Evolutionary conservation across 2,797 vertebrate species (phyloP), one percentile per base, ranked within the genome.

Genomic region (Sorex maritimensis): DNA sequence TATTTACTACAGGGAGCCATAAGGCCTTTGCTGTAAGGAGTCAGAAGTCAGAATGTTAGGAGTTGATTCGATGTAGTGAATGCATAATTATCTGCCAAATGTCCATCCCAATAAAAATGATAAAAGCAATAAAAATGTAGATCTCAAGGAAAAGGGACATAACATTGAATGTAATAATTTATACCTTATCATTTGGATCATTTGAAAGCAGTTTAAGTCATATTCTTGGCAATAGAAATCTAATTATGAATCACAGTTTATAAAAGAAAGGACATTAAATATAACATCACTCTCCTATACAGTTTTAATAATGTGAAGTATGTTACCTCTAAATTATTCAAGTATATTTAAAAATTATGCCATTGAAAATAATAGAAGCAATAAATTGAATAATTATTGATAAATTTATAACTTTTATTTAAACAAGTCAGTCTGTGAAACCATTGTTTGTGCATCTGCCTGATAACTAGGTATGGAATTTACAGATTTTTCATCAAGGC

Each of bases 311-410:
- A 34, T 86, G 23, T n/a, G 5, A 4, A 46, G 19, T 83, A 23
- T 71, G 44, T 83, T 61, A 72, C 5, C 28, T 93, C 90, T 81
- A 74, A 67, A 67, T 61, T 90, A 83, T 63, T 90, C 86, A 93
- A 55, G 26, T 77, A 93, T 75, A 65, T 55, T 88, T 92, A 79
- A 44, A 46, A 86, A 87, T 72, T 68, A 83, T 61, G 13, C 55
- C 82, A 41, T 78, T 82, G 12, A 93, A 94, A 93, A 79, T 82
- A 72, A 34, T 44, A 91, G 44, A 83, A 92, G 49, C 11, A 88
- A 92, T 17, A 86, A 92, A 94, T 67, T 52, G 38, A 87, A 1
- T 90, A 86, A 93, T 94, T 86, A 78, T 81, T 94, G 84, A 78
- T 38, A 81, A 55, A 79, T 81, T 34, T 94, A 28, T 93, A 41